These are phyloP conservation scores for Steinernema hermaphroditum DNA, from an alignment of 2,888 invertebrate species.

Conservation along the genomic window DNA sequence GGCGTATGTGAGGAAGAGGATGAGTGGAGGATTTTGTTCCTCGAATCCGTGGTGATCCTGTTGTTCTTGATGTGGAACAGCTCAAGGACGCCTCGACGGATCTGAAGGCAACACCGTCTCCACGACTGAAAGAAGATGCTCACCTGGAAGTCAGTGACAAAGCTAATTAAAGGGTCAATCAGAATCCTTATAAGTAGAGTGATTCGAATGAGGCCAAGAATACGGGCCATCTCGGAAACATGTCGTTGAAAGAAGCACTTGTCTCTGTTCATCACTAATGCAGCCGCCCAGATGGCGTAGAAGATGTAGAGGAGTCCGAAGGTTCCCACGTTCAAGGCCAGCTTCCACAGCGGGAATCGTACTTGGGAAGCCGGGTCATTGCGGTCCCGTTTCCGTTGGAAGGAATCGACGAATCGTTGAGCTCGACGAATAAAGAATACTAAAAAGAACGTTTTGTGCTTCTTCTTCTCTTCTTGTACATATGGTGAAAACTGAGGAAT, in stretches of 20 bases:
- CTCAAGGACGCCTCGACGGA: no score
- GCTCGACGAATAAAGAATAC: constrained; percentile 40
- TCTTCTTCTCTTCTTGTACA: no score
- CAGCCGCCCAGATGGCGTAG: constrained; percentile 59
- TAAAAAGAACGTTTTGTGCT: constrained; percentile 16
- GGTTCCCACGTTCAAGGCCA: constrained; percentile 60
- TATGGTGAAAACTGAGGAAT: no score
- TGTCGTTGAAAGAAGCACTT: constrained; percentile 37
- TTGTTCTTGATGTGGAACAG: no score
- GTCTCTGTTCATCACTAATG: constrained; percentile 44
- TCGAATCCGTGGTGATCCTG: no score
- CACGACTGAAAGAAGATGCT: no score
- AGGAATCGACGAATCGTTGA: constrained; percentile 36
- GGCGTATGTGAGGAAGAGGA: not conserved
- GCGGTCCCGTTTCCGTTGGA: not conserved
- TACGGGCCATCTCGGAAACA: constrained; percentile 40
- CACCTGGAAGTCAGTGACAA: constrained; percentile 53
- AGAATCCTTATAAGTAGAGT: constrained; percentile 53
- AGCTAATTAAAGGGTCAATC: constrained; percentile 58
- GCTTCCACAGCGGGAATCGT: constrained; percentile 64
- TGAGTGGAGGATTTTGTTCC: no score
- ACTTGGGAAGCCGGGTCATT: no score
- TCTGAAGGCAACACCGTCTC: no score
- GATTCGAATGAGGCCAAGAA: constrained; percentile 32
- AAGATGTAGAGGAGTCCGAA: constrained; percentile 59